Base-by-base conservation (phyloP, 2,797 vertebrate species). In the Zenarchopterus dispar region DNA sequence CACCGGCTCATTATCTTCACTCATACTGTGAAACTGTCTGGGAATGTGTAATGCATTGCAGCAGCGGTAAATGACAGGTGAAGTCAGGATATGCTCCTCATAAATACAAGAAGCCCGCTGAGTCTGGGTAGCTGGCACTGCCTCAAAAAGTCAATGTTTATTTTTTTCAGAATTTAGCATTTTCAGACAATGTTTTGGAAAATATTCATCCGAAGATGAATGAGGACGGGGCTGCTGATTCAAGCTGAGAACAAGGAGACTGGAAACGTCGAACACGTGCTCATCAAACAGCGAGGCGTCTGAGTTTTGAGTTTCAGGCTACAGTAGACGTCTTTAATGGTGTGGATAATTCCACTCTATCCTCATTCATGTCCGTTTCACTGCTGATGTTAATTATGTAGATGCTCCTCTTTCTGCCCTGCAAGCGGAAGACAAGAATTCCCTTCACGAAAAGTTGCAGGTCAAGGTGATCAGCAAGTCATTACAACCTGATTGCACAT, bases 391-490 rank as follows among this genome's bases (percentile, higher is more conserved):
- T 68, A 70, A 76, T 88, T 67, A 73, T 47, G 62, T 45, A 43
- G 58, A 73, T 43, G 8, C 49, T 64, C 26, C 49, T 61, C 43
- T 41, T n/a, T 36, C 49, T 52, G 50, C 66, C 6, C 19, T 31
- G 46, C 66, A 49, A 53, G 63, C 50, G 16, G 62, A 56, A 44
- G 51, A 73, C 43, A 4, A 28, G 62, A 69, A 26, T 57, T 36
- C 21, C 39, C 31, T 69, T 60, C 21, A 56, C 59, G 22, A 80
- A 24, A 80, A 81, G 65, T 72, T 78, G 49, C n/a, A 10, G 36
- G 68, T 81, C 82, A 86, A 90, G 85, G 87, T 88, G 78, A 76
- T 78, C 81, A 81, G 78, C 47, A 56, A 80, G 73, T 76, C 84
- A 59, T 84, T 84, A 77, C 59, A 23, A 24, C 42, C 62, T 42